Evolutionary conservation across 2,113 vertebrate species (phyloP).

Genomic region (Scomber colias): DNA sequence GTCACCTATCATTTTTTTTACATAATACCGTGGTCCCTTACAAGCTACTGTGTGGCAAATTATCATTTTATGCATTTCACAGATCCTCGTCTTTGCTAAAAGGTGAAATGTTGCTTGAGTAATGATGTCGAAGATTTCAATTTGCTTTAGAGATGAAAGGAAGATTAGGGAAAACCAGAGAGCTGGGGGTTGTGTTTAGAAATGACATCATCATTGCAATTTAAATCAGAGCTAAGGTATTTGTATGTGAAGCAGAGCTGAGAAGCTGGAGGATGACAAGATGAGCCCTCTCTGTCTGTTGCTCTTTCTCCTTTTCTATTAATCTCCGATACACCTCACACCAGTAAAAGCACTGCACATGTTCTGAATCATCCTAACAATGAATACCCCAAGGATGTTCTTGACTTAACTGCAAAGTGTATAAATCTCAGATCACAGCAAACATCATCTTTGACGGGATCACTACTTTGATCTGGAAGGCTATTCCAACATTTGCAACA

Average conservation of each 20-base stretch:
- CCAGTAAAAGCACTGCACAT: neutral
- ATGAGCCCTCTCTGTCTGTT: conserved; percentile 15
- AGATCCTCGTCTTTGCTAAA: conserved; percentile 7
- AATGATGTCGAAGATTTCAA: conserved; percentile 30
- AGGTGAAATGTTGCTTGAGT: conserved; percentile 35
- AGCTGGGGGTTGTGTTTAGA: conserved; percentile 7
- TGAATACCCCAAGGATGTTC: neutral
- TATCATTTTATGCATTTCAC: conserved; percentile 18
- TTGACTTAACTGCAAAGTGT: conserved; percentile 21
- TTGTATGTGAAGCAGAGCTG: neutral
- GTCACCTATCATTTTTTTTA: neutral
- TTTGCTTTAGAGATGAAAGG: conserved; percentile 43
- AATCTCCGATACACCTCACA: too few relatives aligned
- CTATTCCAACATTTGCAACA: conserved; percentile 8
- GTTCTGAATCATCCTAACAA: conserved; percentile 28
- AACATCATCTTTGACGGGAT: conserved; percentile 21
- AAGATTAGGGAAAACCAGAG: neutral
- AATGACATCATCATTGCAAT: conserved; percentile 47
- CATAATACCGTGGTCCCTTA: neutral
- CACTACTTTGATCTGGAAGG: conserved; percentile 21
- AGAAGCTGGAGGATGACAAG: conserved; percentile 1
- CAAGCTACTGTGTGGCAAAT: conserved; percentile 21
- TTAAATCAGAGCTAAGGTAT: conserved; percentile 31
- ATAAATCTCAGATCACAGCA: conserved; percentile 47
- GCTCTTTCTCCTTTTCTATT: neutral